These are phyloP conservation scores for Calliphora vicina DNA, from an alignment of 1,140 invertebrate species.

Conservation along the genomic window DNA sequence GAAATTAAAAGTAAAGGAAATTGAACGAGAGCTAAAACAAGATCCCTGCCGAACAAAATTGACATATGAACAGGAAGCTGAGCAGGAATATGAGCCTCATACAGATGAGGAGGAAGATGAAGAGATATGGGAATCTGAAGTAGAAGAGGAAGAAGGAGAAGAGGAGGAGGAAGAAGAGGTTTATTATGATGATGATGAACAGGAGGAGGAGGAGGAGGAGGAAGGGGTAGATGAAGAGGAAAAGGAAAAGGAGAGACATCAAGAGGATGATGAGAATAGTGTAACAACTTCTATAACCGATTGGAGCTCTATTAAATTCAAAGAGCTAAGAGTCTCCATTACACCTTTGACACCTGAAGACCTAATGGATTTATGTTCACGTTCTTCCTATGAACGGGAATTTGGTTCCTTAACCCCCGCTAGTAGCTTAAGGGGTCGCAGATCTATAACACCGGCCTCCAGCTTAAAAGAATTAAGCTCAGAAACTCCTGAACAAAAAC, in stretches of 20 bases:
- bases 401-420: background rate
- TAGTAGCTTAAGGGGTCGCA: background rate
- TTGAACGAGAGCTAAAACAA: background rate
- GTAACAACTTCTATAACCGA: background rate
- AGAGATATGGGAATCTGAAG: background rate
- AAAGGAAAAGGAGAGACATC: background rate
- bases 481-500: background rate
- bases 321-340: background rate
- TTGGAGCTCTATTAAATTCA: background rate
- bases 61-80: background rate
- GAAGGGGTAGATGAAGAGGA: constrained; percentile 41
- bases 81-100: background rate
- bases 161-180: constrained; percentile 35
- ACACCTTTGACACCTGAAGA: constrained; percentile 38
- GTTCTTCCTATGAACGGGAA: constrained; percentile 2
- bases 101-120: background rate
- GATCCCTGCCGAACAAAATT: background rate
- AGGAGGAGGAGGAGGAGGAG: constrained; percentile 36
- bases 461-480: background rate
- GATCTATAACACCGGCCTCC: background rate
- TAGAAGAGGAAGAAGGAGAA: background rate
- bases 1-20: constrained; percentile 11
- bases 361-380: background rate
- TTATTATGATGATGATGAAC: background rate
- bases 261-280: constrained; percentile 36